These are phyloP conservation scores for Dynastes maya DNA, from an alignment of 2,888 invertebrate species.

Conservation along the genomic window DNA sequence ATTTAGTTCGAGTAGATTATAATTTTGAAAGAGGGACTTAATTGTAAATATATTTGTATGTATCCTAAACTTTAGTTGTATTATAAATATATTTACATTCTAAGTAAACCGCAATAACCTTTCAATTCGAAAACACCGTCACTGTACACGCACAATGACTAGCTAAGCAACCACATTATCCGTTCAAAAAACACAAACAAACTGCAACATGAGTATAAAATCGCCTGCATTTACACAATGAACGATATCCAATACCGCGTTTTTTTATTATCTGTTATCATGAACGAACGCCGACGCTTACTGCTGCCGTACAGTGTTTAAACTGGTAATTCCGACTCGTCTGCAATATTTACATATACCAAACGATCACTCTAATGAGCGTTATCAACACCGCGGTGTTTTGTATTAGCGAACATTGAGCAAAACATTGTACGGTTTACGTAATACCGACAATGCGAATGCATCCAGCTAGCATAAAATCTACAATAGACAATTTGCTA, in stretches of 20 bases:
- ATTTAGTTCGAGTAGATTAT: too few species aligned
- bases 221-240: constrained; percentile 23
- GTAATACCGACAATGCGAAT: constrained; percentile 24
- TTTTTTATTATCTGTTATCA: constrained; percentile 29
- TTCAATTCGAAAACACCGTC: not conserved
- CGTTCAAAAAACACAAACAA: constrained; percentile 29
- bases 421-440: constrained; percentile 21
- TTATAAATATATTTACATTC: too few species aligned
- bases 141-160: not conserved
- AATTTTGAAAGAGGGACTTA: too few species aligned
- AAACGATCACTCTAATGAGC: constrained; percentile 37
- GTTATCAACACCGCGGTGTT: constrained; percentile 32
- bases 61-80: too few species aligned
- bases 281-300: constrained; percentile 33
- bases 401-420: constrained; percentile 35
- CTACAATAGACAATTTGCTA: not conserved
- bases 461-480: constrained; percentile 28
- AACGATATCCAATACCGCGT: constrained; percentile 4
- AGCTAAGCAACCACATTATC: not conserved
- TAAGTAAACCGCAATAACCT: not conserved
- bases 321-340: constrained; percentile 34
- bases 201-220: constrained; percentile 10
- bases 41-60: too few species aligned
- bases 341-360: constrained; percentile 30
- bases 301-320: constrained; percentile 7